Percentiles rank a stretch among this genome's conserved stretches.
These are phyloP conservation scores for Agrotis ipsilon DNA, from an alignment of 2,888 invertebrate genomes.

Conservation along the genomic window DNA sequence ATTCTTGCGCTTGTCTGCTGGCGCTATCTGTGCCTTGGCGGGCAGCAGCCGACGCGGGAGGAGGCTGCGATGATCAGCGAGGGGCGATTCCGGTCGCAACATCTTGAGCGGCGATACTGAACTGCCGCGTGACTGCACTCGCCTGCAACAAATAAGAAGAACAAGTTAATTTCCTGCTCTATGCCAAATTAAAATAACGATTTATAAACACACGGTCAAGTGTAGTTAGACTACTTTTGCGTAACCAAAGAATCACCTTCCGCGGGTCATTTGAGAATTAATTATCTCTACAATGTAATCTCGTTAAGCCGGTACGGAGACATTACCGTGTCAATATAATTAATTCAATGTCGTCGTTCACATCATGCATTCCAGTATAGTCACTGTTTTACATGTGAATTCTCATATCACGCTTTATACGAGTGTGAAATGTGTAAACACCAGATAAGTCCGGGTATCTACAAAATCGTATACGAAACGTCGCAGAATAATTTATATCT, in stretches of 20 bases:
- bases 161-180: slow-evolving; percentile 2
- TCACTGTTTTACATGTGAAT: slow-evolving; percentile 13
- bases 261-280: slow-evolving; percentile 38
- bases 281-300: slow-evolving; percentile 46
- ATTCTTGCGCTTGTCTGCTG: slow-evolving; percentile 87
- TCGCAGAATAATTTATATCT: slow-evolving; percentile 53
- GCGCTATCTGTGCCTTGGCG: slow-evolving; percentile 87
- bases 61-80: slow-evolving; percentile 90
- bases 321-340: slow-evolving; percentile 58
- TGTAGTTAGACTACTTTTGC: slow-evolving; percentile 17
- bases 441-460: slow-evolving; percentile 59
- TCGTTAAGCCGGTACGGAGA: slow-evolving; percentile 44
- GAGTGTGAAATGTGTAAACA: slow-evolving; percentile 58
- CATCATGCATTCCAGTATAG: slow-evolving; percentile 49
- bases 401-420: slow-evolving; percentile 47
- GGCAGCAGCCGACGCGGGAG: slow-evolving; percentile 87
- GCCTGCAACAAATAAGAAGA: slow-evolving; percentile 81
- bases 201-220: slow-evolving; percentile 11
- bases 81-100: slow-evolving; percentile 90
- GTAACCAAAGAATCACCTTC: slow-evolving; percentile 28
- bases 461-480: slow-evolving; percentile 54
- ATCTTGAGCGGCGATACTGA: slow-evolving; percentile 83
- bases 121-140: slow-evolving; percentile 80
- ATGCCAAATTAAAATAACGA: neutral
- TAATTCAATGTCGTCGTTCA: slow-evolving; percentile 56